Conservation (phyloP, 2,113 vertebrate genomes). For the Lamprotornis superbus region DNA sequence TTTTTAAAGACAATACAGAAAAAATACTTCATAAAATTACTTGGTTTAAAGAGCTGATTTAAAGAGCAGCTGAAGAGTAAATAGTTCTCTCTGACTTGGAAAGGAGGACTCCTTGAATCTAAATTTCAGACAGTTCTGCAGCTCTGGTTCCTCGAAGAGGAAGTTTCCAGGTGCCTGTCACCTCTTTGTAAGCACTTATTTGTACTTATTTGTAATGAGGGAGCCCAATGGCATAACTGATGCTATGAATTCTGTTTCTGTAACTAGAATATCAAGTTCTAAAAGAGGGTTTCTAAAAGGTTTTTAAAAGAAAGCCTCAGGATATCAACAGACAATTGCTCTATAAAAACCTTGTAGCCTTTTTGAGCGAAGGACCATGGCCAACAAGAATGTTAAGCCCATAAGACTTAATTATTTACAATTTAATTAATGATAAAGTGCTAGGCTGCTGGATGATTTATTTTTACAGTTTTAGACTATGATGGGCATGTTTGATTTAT, state of each 20-base stretch:
- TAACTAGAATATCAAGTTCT: background rate
- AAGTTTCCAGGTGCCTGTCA: background rate
- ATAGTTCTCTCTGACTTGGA: background rate
- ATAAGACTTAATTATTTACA: background rate
- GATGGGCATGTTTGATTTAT: rapidly evolving
- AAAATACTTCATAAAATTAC: background rate
- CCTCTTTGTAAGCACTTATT: background rate
- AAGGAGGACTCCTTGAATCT: background rate
- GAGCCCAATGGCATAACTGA: background rate
- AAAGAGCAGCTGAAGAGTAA: background rate
- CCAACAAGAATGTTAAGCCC: background rate
- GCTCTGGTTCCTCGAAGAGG: background rate
- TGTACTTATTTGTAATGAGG: background rate
- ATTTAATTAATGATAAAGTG: background rate
- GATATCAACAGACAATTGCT: background rate
- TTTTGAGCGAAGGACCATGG: rapidly evolving
- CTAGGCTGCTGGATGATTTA: background rate
- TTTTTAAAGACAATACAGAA: background rate
- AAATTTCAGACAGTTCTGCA: background rate
- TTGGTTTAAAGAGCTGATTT: background rate
- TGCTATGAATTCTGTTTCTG: background rate
- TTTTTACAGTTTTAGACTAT: background rate
- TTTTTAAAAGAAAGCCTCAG: background rate
- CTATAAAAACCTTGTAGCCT: background rate
- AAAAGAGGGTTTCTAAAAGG: background rate